Conservation (phyloP, 2,888 invertebrate species). For the Sturmia bella region DNA sequence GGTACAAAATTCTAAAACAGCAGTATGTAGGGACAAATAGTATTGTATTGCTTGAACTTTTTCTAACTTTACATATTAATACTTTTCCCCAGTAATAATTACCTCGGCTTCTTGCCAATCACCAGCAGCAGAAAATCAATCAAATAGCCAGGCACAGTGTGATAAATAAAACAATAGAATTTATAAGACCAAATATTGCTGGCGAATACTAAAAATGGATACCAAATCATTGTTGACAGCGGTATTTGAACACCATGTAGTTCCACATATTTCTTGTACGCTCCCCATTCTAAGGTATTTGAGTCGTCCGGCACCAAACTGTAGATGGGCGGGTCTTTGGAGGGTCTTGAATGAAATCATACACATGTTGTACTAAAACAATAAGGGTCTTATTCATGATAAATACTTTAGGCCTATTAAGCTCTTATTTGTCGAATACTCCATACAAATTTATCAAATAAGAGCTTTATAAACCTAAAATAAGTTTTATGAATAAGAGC, state of each 20-base stretch:
- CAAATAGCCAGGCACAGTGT: conserved; percentile 85
- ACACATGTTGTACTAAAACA: too few species aligned
- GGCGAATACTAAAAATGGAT: conserved; percentile 83
- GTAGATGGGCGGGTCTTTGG: conserved; percentile 82
- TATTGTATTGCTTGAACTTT: too few species aligned
- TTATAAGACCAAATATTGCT: conserved; percentile 80
- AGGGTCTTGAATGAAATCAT: conserved; percentile 45
- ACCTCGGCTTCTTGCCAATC: conserved; percentile 76
- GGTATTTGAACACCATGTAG: conserved; percentile 84
- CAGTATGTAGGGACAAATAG: too few species aligned
- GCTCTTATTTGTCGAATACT: too few species aligned
- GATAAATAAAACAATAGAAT: conserved; percentile 84
- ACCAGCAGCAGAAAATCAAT: conserved; percentile 82
- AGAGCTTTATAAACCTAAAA: too few species aligned
- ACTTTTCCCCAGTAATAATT: not conserved
- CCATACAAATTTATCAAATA: too few species aligned
- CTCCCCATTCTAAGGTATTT: conserved; percentile 91
- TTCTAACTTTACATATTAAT: too few species aligned
- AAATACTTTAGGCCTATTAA: too few species aligned
- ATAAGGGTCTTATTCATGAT: too few species aligned
- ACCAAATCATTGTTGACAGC: conserved; percentile 87
- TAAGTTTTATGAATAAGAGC: too few species aligned
- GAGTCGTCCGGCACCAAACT: conserved; percentile 92
- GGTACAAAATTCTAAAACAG: too few species aligned
- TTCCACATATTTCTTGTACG: conserved; percentile 82